Evolutionary conservation across 2,888 invertebrate genomes (phyloP).

Genomic region (Melanotus villosus): DNA sequence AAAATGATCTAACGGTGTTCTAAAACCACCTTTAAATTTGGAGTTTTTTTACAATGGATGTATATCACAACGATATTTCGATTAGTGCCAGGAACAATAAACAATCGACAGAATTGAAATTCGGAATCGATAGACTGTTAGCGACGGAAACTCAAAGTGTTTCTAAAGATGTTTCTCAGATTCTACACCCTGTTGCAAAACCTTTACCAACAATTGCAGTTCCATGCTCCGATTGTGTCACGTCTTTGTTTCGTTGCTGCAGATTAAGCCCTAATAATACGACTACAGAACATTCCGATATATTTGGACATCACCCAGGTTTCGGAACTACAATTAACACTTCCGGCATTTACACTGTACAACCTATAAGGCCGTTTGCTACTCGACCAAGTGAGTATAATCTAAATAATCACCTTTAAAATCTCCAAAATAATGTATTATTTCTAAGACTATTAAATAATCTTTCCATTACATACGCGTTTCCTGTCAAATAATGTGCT

Average conservation of each 20-base stretch:
- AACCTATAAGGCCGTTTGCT: constrained; percentile 66
- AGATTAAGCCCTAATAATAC: constrained; percentile 60
- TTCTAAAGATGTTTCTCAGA: constrained; percentile 17
- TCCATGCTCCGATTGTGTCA: constrained; percentile 77
- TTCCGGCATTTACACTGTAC: constrained; percentile 60
- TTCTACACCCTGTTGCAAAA: constrained; percentile 53
- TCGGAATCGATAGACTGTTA: constrained; percentile 80
- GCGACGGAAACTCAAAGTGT: constrained; percentile 66
- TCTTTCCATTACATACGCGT: too few species aligned
- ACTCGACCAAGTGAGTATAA: constrained; percentile 62
- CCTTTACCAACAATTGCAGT: constrained; percentile 64
- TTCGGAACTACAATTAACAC: constrained; percentile 27
- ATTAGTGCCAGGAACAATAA: constrained; percentile 19
- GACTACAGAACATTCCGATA: constrained; percentile 28
- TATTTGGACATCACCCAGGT: constrained; percentile 46
- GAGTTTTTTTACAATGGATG: constrained; percentile 12
- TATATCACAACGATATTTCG: constrained; percentile 12
- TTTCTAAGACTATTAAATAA: too few species aligned
- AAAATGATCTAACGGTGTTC: too few species aligned
- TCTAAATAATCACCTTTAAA: not conserved
- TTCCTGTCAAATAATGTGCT: too few species aligned
- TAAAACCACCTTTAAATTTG: too few species aligned
- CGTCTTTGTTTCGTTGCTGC: constrained; percentile 76
- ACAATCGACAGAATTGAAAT: constrained; percentile 71
- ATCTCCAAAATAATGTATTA: not conserved